Evolutionary conservation across 2,113 vertebrate genomes (phyloP), one percentile per base, ranked within the genome.

Genomic region (Carlito syrichta): DNA sequence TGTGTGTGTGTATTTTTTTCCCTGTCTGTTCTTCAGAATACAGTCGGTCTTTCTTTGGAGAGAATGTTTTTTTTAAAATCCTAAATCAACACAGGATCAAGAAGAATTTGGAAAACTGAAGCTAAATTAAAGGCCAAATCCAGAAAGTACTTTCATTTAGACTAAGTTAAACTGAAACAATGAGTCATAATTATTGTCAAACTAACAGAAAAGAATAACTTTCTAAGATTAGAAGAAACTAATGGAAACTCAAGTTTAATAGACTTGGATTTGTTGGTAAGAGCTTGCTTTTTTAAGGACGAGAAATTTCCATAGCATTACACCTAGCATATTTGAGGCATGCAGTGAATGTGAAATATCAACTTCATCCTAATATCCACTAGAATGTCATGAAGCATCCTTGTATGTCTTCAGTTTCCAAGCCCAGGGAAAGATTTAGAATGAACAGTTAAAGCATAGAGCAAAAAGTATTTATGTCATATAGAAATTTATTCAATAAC

Each of bases 81-180:
- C 54, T 84, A 97, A 95, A 92, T 90, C 84, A 95, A 93, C 86
- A 95, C 8, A 71, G 32, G 58, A 81, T 87, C 8, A 40, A 86
- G 78, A 85, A 89, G 68, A 91, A 85, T 95, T 94, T 85, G 78
- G 48, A 87, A 96, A 96, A 92, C 8, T 58, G 6, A 95, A 92
- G 40, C 25, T 40, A 92, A 92, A 91, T 78, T 92, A 87, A 96
- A 94, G 73, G 30, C 56, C 71, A 93, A 87, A 94, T 90, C 13
- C 92, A 95, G 90, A 85, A 94, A 91, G 20, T 43, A 79, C 82
- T 76, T 96, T 94, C 88, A 93, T 85, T 89, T 76, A 87, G 45
- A 69, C 76, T 82, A 82, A 88, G 73, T 89, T 94, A 69, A 92
- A 86, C 43, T 86, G 76, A 89, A 92, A 94, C 58, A 69, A 52